Base-by-base conservation (phyloP, 2,113 vertebrate species). In the Paraplagusia blochii region DNA sequence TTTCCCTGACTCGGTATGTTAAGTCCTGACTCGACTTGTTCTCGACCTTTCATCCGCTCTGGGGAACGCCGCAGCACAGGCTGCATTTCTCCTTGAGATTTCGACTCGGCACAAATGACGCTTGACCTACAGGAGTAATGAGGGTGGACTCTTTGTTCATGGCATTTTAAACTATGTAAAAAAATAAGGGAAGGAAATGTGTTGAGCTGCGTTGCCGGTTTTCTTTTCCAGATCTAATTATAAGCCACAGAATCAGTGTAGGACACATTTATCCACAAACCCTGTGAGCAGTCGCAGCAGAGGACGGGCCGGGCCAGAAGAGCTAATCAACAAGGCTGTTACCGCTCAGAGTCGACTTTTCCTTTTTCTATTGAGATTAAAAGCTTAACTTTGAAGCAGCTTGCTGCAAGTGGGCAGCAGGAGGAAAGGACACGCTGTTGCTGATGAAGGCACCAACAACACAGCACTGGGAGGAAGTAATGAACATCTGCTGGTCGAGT, bases 181-280 rank as follows among this genome's bases (percentile, higher is more conserved):
- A 16, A 59, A 1, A 40, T 72, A 53, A 1, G 11, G 58, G 46
- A 57, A 38, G 4, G 10, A 45, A 55, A 58, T 53, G 34, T 53
- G 1, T 49, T 9, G 54, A 54, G n/a, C 22, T 42, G 49, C 72
- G 57, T 43, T 16, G 43, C n/a, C 8, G 46, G 46, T 82, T 54
- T 77, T 69, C 73, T 69, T 2, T 69, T 2, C 63, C 62, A 72
- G 74, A 77, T 80, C 70, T 69, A 80, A 84, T 87, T 82, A 85
- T 39, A 44, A 59, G 44, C 22, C 53, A 35, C 60, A 64, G 59
- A 67, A 64, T 76, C 43, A 71, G 72, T 74, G 57, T 44, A 72
- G 3, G 6, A 6, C 22, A 29, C 51, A 49, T 59, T 64, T 42
- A 69, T 66, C 54, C 58, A 11, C 70, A 67, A 67, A 78, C 66